Conservation (phyloP, 2,888 invertebrate species). For the Dioctria linearis region DNA sequence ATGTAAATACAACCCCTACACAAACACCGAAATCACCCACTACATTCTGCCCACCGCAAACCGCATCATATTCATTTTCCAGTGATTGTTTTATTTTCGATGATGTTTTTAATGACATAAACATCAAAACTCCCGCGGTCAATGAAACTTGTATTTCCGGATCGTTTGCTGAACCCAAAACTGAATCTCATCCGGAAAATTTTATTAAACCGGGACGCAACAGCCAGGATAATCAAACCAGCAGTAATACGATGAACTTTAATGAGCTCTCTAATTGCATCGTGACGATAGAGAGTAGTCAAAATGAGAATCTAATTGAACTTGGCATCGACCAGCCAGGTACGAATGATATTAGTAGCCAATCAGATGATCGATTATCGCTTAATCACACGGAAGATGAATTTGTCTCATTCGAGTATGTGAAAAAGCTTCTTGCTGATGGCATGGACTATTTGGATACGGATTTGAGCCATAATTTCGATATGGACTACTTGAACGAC, state of each 20-base stretch:
- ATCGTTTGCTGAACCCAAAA: conserved; percentile 33
- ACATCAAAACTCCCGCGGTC: background rate
- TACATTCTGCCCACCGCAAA: conserved; percentile 48
- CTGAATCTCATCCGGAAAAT: conserved; percentile 46
- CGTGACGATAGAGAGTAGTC: conserved; percentile 69
- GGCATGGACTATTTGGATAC: conserved; percentile 64
- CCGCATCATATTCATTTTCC: conserved; percentile 53
- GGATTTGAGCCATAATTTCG: conserved; percentile 65
- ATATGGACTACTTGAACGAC: conserved; percentile 68
- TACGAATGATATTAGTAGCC: conserved; percentile 3
- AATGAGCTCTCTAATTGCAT: conserved; percentile 72
- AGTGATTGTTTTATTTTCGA: conserved; percentile 59
- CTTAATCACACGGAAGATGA: conserved; percentile 62
- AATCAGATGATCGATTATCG: conserved; percentile 51
- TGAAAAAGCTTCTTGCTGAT: conserved; percentile 69
- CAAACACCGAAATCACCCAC: conserved; percentile 56
- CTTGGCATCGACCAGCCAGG: conserved; percentile 50
- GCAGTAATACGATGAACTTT: conserved; percentile 71
- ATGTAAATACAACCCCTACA: conserved; percentile 50
- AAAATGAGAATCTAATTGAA: conserved; percentile 63
- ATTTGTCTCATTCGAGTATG: conserved; percentile 71
- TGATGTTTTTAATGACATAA: conserved; percentile 59
- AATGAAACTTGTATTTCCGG: background rate
- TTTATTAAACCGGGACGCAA: background rate
- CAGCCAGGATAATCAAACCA: conserved; percentile 34